phyloP scores from a whole-genome alignment of 2,888 invertebrate genomes.

The Acanthosepion lycidas region DNA sequence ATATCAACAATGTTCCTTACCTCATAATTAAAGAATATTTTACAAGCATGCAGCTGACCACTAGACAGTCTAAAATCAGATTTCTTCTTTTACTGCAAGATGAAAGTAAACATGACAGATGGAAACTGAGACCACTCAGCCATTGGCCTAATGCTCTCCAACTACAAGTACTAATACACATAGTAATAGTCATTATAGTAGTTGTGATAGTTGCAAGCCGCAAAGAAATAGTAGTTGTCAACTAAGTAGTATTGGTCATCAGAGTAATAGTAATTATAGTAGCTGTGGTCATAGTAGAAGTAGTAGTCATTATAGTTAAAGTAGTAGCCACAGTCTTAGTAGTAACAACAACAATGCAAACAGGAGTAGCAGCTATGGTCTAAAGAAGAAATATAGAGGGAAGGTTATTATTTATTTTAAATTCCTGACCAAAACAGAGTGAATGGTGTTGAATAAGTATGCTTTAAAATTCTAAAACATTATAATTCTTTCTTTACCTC shows the following conservation, averaged over 20 bases:
- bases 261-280: neutral
- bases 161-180: neutral
- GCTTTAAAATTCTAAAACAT: neutral
- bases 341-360: neutral
- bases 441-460: neutral
- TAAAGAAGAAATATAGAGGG: neutral
- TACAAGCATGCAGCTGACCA: neutral
- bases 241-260: slow-evolving; percentile 33
- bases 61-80: neutral
- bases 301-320: neutral
- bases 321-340: neutral
- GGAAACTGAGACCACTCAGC: neutral
- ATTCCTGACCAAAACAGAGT: neutral
- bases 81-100: neutral
- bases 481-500: neutral
- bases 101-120: neutral
- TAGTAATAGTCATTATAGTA: neutral
- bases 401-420: neutral
- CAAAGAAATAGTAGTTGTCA: slow-evolving; percentile 24
- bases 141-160: neutral
- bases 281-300: neutral
- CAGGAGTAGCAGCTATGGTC: slow-evolving; percentile 25
- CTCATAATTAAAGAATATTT: neutral
- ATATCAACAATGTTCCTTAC: neutral
- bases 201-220: neutral